Evolutionary conservation across 2,113 vertebrate species (phyloP), one percentile per base, ranked within the genome.

Genomic region (Alosa alosa): DNA sequence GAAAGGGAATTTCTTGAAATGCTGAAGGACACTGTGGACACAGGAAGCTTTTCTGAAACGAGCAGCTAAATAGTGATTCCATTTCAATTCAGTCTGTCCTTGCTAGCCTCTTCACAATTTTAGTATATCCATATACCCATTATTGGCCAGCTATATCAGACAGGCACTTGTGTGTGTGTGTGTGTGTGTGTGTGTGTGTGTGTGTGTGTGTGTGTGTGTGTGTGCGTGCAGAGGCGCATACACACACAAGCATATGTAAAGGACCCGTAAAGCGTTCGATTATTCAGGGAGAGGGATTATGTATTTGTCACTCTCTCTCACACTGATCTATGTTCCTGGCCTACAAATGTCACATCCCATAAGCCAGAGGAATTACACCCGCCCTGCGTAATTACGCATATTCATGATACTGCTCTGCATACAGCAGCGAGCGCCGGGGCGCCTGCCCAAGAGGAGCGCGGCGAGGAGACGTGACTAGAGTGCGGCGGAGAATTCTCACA

Each of bases 301-400:
- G 93, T 95, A 95, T 97, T 97, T 97, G 96, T 96, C 97, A 96
- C 91, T 95, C 93, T 92, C 84, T 36, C 95, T 96, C 96, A 96
- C 94, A 93, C 87, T 96, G 96, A 97, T 96, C 90, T 94, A 95
- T 97, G 94, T 92, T 90, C 86, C 93, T 96, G 94, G 94, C 94
- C 96, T 95, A 96, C 96, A 97, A 97, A 98, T 91, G 95, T 96
- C 96, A 97, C 95, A 95, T 96, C 88, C 88, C 93, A 96, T 98
- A 98, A 97, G 93, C 93, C 93, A 94, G 96, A 95, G 95, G 97
- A 97, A 97, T 97, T 96, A 97, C 94, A 94, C 93, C 94, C 92
- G 94, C 95, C 96, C 92, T 95, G 94, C 94, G 96, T 97, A 97
- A 98, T 97, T 97, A 96, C 60, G 89, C 95, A 97, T 98, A 97